Evolutionary conservation across 2,797 vertebrate species (phyloP), one percentile per base, ranked within the genome.

Genomic region (Odontamblyopus lacepedii): DNA sequence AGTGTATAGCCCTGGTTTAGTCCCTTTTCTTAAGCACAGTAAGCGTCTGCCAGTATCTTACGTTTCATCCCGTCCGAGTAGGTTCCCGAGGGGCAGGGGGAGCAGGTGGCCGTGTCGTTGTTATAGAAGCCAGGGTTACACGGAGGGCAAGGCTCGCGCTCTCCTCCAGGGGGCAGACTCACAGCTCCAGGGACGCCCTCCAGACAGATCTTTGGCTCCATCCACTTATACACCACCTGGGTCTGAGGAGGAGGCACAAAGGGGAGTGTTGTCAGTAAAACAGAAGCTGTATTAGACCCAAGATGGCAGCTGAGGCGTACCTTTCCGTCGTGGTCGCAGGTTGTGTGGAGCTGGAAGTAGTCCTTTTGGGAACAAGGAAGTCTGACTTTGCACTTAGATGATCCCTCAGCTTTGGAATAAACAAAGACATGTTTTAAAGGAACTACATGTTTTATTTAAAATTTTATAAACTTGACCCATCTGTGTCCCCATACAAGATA

Each of bases 61-160:
- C 94, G 71, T 90, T 91, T 93, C 50, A 90, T 95, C 72, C 98
- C 98, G 73, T 99, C 95, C 0, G 98, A 98, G 88, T 93, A 96
- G 0, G 91, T 96, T 81, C 96, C 97, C 6, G 88, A 76, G 41
- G 95, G 95, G 65, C 98, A 99, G 35, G 96, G 95, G 19, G 94
- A 92, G 82, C 98, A 99, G 80, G 94, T 94, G 70, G 96, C 95
- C 0, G 95, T 96, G 70, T 95, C 95, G 0, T 97, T 97, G 92
- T 95, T 98, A 87, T 96, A 97, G 92, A 97, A 99, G 69, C 98
- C 98, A 1, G 98, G 97, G 85, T 99, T 99, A 82, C 98, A 99
- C 6, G 98, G 98, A 0, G 98, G 97, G 73, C 98, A 99, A 26
- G 95, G 93, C 90, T 96, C 93, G 76, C 92, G 95, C 56, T 96